Conservation (phyloP, 2,113 vertebrate genomes). For the pig (Sus scrofa) region T2T-Sscrofa CM000819.6:97500501-97501000, state of each 20-base stretch:
- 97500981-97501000: too few relatives aligned
- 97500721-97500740: slow-evolving; percentile 38
- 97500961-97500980: too few relatives aligned
- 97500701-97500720: slow-evolving; percentile 44
- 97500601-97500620: slow-evolving; percentile 79
- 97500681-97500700: slow-evolving; percentile 56
- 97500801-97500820: neutral
- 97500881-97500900: neutral
- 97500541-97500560: slow-evolving; percentile 85
- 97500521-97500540: slow-evolving; percentile 83
- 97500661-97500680: slow-evolving; percentile 77
- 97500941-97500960: too few relatives aligned
- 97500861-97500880: neutral
- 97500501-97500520: slow-evolving; percentile 83
- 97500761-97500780: neutral
- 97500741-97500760: neutral
- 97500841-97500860: neutral
- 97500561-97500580: slow-evolving; percentile 77
- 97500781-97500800: neutral
- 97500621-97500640: slow-evolving; percentile 83
- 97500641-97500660: slow-evolving; percentile 78
- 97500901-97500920: neutral
- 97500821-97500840: neutral
- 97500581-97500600: slow-evolving; percentile 78
- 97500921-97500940: too few relatives aligned